Base-by-base conservation (phyloP, 2,113 vertebrate genomes). In the Saguinus midas region DNA sequence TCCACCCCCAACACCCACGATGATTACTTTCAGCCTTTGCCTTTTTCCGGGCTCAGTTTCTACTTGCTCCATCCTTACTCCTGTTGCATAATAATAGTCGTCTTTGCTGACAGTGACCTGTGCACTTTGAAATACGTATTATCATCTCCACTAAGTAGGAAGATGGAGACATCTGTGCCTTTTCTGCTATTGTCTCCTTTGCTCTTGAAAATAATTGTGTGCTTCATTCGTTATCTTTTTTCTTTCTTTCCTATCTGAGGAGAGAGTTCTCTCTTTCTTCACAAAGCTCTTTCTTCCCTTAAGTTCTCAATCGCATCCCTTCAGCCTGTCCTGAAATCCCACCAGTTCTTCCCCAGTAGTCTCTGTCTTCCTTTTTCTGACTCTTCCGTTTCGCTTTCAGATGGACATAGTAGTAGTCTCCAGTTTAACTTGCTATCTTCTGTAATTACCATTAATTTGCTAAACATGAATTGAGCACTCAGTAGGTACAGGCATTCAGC, bases 81-180 rank as follows among this genome's bases (percentile, higher is more conserved):
- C 52, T 55, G 0, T 25, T 76, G 52, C n/a, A 16, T 45, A 52
- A 13, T 27, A 16, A 2, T 20, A 9, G 8, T 37, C 4, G 6
- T 57, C 48, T 76, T 32, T 29, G 21, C 83, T 27, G 52, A 68
- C n/a, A 50, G 0, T 48, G 21, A 45, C 27, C 40, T 43, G 0
- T 9, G 29, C 23, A 7, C 79, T 89, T 48, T 82, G 20, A 13
- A 57, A 43, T n/a, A 9, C 16, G 0, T 5, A 11, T 35, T 61
- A 4, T 18, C 66, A 37, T 55, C 57, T 85, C 55, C 68, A 50
- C 76, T 80, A 70, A 70, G 14, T 75, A 48, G 50, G 48, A 89
- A 72, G n/a, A 20, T 45, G 27, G 45, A 76, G 55, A 73, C 17
- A 6, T 5, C 32, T 40, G 50, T n/a, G 45, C 25, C 48, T 6